phyloP scores from a whole-genome alignment of 1,140 invertebrate species.

The Microplitis demolitor region DNA sequence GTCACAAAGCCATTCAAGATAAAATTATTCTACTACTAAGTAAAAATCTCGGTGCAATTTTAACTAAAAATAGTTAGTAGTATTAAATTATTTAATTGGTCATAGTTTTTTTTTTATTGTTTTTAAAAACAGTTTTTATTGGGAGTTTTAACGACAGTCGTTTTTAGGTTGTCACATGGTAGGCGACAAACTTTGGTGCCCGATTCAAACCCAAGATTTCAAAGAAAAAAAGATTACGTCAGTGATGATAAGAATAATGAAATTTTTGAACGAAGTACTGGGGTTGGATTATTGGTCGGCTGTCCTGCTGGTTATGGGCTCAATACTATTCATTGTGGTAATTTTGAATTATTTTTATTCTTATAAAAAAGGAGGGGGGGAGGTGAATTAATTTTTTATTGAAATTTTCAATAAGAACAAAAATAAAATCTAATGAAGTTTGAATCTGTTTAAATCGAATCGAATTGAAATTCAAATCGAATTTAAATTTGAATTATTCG shows the following conservation, averaged over 20 bases:
- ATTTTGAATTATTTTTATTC: slow-evolving; percentile 20
- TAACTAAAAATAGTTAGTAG: slow-evolving; percentile 45
- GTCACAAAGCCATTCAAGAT: slow-evolving; percentile 48
- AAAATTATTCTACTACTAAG: slow-evolving; percentile 44
- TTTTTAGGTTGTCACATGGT: slow-evolving; percentile 50
- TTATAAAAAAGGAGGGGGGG: not conserved
- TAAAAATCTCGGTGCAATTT: slow-evolving; percentile 40
- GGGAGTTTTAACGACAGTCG: slow-evolving; percentile 53
- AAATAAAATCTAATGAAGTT: too few species aligned
- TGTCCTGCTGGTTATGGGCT: slow-evolving; percentile 51
- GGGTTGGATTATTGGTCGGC: slow-evolving; percentile 45
- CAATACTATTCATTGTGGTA: slow-evolving; percentile 46
- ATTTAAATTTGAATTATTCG: too few species aligned
- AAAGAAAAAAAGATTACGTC: slow-evolving; percentile 25
- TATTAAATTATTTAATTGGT: not conserved
- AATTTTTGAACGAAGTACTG: not conserved
- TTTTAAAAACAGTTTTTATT: slow-evolving; percentile 45
- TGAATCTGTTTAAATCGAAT: too few species aligned
- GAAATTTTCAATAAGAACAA: too few species aligned
- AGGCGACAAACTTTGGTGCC: slow-evolving; percentile 43
- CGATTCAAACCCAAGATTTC: slow-evolving; percentile 29
- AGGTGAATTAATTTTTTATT: too few species aligned
- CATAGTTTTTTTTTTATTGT: not conserved
- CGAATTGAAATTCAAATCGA: too few species aligned
- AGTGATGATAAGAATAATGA: slow-evolving; percentile 27